Conservation (phyloP, 2,113 vertebrate species). For the Pomatostomus ruficeps region DNA sequence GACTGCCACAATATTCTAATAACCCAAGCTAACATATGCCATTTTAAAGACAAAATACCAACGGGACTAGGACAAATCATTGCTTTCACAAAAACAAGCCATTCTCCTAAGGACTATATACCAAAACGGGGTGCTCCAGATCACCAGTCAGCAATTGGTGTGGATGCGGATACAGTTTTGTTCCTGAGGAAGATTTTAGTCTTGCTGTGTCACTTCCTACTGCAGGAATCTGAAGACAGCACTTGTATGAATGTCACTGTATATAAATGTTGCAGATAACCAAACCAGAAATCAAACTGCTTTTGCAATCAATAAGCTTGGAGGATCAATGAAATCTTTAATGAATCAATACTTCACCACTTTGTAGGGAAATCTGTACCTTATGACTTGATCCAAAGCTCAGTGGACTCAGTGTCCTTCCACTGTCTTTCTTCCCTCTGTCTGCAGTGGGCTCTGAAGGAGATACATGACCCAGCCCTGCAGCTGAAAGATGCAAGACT, state of each 20-base stretch:
- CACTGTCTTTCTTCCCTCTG: not conserved
- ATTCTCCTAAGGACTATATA: not conserved
- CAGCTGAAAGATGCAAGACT: not conserved
- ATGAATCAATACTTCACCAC: not conserved
- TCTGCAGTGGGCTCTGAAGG: not conserved
- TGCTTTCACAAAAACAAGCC: not conserved
- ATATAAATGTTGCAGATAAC: not conserved
- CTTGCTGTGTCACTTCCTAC: not conserved
- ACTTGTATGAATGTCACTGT: not conserved
- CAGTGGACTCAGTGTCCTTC: not conserved
- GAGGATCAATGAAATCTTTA: not conserved
- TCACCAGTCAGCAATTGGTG: not conserved
- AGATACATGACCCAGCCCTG: not conserved
- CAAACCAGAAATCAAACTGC: not conserved
- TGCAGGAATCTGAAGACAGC: not conserved
- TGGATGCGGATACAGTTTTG: not conserved
- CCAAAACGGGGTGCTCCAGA: not conserved
- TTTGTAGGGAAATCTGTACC: not conserved
- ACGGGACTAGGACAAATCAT: not conserved
- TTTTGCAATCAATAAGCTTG: not conserved
- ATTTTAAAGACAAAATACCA: conserved; percentile 24
- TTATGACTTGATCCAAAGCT: not conserved
- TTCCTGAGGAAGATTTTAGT: not conserved
- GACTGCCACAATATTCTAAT: not conserved
- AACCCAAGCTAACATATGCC: not conserved